These are phyloP conservation scores for Anas georgica DNA, from an alignment of 2,797 vertebrate species.

Conservation along the genomic window DNA sequence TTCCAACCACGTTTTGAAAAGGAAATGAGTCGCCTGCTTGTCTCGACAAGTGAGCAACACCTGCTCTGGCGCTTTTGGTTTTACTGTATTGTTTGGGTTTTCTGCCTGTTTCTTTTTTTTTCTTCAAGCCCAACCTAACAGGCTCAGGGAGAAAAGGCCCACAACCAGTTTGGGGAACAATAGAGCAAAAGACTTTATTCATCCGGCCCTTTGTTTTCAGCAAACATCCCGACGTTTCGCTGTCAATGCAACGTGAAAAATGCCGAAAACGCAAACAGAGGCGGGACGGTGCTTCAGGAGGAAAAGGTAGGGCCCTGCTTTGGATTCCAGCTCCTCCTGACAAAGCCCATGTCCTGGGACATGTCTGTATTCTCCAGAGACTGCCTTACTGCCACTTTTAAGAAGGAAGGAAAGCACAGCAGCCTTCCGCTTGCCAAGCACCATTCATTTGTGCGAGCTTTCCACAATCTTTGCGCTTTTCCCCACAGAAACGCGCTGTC, in stretches of 20 bases:
- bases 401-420: background rate
- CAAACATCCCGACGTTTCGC: background rate
- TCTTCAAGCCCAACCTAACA: slow-evolving; percentile 18
- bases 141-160: background rate
- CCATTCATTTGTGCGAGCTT: background rate
- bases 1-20: background rate
- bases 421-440: background rate
- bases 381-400: background rate
- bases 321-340: background rate
- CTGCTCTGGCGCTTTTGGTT: background rate
- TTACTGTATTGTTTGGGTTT: slow-evolving; percentile 10
- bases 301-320: background rate
- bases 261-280: slow-evolving; percentile 21
- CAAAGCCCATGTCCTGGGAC: background rate
- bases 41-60: slow-evolving; percentile 58
- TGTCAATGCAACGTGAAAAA: background rate
- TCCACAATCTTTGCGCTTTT: background rate
- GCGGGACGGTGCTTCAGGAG: background rate
- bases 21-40: slow-evolving; percentile 28
- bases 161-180: background rate
- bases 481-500: background rate
- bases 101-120: background rate
- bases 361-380: background rate
- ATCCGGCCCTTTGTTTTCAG: slow-evolving; percentile 23
- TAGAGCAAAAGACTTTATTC: slow-evolving; percentile 17